These are phyloP conservation scores for Alitta virens DNA, from an alignment of 2,888 invertebrate genomes.

Conservation along the genomic window DNA sequence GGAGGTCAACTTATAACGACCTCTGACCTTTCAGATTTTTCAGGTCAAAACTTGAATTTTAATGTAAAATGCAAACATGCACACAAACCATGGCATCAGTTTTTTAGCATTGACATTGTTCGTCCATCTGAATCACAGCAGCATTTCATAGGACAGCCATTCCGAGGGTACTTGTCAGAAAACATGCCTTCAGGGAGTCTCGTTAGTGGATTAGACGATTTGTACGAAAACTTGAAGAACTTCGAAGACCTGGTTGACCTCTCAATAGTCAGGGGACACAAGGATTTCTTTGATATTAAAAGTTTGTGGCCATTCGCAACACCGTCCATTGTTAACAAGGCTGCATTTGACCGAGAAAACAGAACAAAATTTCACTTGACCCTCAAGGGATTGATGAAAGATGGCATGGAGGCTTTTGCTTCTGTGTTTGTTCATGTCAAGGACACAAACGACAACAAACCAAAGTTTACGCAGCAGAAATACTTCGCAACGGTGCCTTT, in stretches of 20 bases:
- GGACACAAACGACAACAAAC: conserved; percentile 11
- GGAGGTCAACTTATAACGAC: neutral
- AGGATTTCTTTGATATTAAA: neutral
- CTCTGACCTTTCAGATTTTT: neutral
- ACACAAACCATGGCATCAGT: neutral
- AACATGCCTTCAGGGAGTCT: conserved; percentile 3
- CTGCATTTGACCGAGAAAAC: neutral
- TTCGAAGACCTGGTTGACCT: neutral
- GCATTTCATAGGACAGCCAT: conserved; percentile 10
- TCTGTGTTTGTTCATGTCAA: conserved; percentile 1
- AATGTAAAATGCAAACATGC: neutral
- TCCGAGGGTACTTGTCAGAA: conserved; percentile 1
- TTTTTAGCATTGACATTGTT: conserved; percentile 2
- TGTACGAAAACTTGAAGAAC: neutral
- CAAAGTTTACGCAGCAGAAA: neutral
- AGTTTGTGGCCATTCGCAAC: neutral
- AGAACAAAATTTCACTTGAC: neutral
- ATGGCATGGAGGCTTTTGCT: conserved; percentile 1
- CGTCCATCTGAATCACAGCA: neutral
- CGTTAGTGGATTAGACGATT: neutral
- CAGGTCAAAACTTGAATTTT: neutral
- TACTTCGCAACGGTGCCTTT: neutral
- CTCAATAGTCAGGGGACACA: neutral
- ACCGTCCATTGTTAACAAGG: neutral
- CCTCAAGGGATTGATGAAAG: neutral